Evolutionary conservation across 1,140 invertebrate species (phyloP), one percentile per base, ranked within the genome.

Genomic region (Drosophila seguyi): DNA sequence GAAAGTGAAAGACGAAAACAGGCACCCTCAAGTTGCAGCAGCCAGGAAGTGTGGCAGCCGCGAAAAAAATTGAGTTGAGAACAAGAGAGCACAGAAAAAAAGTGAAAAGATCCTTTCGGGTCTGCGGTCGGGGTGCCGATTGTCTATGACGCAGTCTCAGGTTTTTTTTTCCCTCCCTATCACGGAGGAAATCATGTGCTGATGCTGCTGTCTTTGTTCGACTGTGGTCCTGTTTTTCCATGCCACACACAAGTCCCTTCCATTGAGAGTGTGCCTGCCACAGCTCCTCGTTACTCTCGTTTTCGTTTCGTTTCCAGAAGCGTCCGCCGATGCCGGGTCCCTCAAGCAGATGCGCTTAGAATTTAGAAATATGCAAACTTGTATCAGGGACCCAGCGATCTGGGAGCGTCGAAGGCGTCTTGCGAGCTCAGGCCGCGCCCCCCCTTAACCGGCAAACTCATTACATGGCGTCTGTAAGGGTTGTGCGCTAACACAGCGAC

Each of bases 311-410:
- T 29, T 45, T n/a, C 16, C 65, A 41, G 34, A 31, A 34, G 41
- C 47, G 36, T 38, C 59, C 18, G 20, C 38, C 60, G 42, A 44
- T 56, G 25, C 31, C 53, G 34, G 45, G 48, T 27, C 67, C 76
- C 77, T 80, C 81, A 74, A 88, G 44, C 85, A 88, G 84, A 90
- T 88, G 84, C 81, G 84, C 74, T 88, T 88, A 88, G 84, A 88
- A 88, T 90, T 88, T 88, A 88, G 84, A 88, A 88, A 88, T 88
- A 88, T 88, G 84, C 84, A 88, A 88, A 88, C 84, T 88, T 88
- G 77, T 88, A 88, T 87, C 82, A 88, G 84, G 84, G 55, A 42
- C 73, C n/a, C 84, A 88, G 84, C 84, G 77, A 50, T 45, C n/a
- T 29, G 29, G 63, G 44, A 52, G 60, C 75, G 72, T 27, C 18